These are phyloP conservation scores for Margarornis squamiger DNA, from an alignment of 2,797 vertebrate species.

Conservation along the genomic window DNA sequence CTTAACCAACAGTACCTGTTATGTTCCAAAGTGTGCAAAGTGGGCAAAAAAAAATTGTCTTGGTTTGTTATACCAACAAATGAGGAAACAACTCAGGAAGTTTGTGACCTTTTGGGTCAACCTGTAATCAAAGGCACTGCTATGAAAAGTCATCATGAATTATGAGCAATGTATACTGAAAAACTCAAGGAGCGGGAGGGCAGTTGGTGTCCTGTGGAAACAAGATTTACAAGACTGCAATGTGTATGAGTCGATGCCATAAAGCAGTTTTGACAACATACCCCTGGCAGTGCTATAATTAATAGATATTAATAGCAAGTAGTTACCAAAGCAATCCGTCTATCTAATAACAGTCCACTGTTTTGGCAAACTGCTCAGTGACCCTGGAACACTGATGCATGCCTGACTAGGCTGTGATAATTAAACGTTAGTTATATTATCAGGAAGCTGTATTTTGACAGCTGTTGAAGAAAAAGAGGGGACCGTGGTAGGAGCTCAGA, in stretches of 20 bases:
- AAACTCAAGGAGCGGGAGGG: neutral
- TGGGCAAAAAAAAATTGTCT: neutral
- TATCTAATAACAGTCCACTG: neutral
- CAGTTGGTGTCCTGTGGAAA: neutral
- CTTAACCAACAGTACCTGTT: neutral
- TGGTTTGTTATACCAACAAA: neutral
- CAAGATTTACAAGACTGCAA: slow-evolving; percentile 15
- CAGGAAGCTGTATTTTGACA: neutral
- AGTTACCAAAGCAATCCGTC: slow-evolving; percentile 19
- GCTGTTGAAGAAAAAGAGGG: neutral
- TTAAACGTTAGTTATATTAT: neutral
- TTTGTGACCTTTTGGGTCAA: neutral
- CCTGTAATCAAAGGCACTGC: neutral
- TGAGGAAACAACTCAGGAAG: neutral
- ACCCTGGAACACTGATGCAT: neutral
- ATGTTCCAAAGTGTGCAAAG: neutral
- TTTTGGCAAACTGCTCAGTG: slow-evolving; percentile 16
- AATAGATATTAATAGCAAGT: slow-evolving; percentile 28
- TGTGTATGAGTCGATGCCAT: neutral
- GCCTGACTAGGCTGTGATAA: slow-evolving; percentile 12
- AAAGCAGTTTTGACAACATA: slow-evolving; percentile 24
- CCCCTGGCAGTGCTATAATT: neutral
- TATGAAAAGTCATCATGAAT: neutral
- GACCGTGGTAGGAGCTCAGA: neutral
- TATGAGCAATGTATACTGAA: neutral